Conservation (phyloP, 92 coral and sea anemone genomes). For the Epizoanthus stellaris region DNA sequence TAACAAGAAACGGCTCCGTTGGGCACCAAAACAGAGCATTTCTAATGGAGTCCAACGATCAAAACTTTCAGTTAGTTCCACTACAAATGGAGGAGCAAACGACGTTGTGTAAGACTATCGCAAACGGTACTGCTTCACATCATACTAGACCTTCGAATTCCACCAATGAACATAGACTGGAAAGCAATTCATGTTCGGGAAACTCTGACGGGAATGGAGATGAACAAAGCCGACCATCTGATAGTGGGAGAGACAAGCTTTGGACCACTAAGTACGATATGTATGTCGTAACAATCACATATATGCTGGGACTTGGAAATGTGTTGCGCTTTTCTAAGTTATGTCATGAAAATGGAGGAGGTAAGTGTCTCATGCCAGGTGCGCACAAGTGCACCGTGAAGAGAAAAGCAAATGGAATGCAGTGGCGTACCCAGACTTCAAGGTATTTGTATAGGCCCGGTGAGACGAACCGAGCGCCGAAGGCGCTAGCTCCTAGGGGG, state of each 20-base stretch:
- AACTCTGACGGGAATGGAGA: neutral
- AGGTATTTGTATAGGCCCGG: neutral
- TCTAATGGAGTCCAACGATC: neutral
- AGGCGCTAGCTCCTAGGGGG: no score
- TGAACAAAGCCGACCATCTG: neutral
- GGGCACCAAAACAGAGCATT: slow-evolving; percentile 33
- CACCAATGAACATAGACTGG: neutral
- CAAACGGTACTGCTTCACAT: slow-evolving; percentile 5
- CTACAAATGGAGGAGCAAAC: neutral
- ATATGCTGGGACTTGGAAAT: slow-evolving; percentile 87
- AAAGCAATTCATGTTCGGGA: neutral
- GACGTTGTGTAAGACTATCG: neutral
- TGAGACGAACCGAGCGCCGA: neutral
- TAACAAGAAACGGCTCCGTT: neutral
- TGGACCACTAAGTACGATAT: slow-evolving; percentile 69
- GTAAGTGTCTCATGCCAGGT: slow-evolving; percentile 43
- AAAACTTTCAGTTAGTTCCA: slow-evolving; percentile 31
- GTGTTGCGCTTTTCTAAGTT: slow-evolving; percentile 86
- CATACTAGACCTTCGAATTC: neutral
- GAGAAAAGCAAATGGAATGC: no score
- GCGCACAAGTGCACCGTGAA: neutral
- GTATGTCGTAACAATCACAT: slow-evolving; percentile 74
- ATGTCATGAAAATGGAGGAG: slow-evolving; percentile 95
- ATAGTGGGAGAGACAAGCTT: slow-evolving; percentile 51
- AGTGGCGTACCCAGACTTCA: neutral